phyloP scores from a whole-genome alignment of 2,113 vertebrate genomes.

The Phyllostomus discolor region DNA sequence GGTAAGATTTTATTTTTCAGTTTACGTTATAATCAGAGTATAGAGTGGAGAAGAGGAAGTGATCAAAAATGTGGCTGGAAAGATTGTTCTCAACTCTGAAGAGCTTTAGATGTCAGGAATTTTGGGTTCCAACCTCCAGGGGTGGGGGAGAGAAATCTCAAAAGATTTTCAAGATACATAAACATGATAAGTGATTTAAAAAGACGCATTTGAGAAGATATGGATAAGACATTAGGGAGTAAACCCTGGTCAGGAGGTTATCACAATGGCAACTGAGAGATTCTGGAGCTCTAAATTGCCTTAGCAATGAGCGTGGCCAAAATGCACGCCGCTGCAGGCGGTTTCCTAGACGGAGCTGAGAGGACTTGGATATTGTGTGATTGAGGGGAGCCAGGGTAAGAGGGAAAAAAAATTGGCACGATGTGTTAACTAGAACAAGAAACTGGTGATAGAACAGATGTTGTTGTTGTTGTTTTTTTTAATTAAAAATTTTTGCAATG shows the following conservation, averaged over 20 bases:
- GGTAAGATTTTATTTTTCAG: background rate
- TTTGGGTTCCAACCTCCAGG: background rate
- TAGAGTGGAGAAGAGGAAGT: background rate
- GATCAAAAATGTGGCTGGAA: background rate
- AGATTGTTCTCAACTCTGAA: background rate
- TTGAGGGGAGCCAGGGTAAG: background rate
- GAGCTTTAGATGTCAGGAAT: background rate
- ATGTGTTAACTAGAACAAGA: background rate
- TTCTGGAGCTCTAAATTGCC: background rate
- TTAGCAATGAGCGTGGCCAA: background rate
- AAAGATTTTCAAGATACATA: background rate
- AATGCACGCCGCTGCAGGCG: accelerated
- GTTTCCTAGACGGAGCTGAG: background rate
- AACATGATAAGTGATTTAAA: background rate
- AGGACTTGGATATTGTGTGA: background rate
- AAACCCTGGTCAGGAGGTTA: background rate
- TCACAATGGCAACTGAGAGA: background rate
- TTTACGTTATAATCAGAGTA: background rate
- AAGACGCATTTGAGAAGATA: background rate
- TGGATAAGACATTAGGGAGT: background rate
- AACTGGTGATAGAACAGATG: background rate
- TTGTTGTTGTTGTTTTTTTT: background rate
- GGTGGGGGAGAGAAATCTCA: background rate
- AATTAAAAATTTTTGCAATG: background rate
- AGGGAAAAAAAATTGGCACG: background rate